Conservation (phyloP, 2,797 vertebrate genomes). For the Buceros bicornis region DNA sequence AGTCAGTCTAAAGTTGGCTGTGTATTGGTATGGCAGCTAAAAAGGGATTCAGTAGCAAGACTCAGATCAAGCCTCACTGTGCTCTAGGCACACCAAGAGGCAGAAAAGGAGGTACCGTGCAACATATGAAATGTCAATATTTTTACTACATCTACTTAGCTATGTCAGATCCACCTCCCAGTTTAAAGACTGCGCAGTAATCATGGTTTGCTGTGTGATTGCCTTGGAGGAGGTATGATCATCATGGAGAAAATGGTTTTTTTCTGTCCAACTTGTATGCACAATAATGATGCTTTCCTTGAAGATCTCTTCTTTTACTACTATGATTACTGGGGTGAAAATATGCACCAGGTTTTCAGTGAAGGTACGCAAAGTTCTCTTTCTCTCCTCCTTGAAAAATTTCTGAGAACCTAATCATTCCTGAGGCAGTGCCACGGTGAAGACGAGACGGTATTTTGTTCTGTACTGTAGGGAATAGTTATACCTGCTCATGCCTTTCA, state of each 20-base stretch:
- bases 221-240: background rate
- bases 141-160: background rate
- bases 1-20: too few species aligned
- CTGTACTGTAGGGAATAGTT: background rate
- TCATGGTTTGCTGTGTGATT: background rate
- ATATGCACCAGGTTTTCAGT: background rate
- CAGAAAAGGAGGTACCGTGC: background rate
- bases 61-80: background rate
- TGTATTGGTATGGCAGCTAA: background rate
- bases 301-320: background rate
- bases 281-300: background rate
- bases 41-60: background rate
- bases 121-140: background rate
- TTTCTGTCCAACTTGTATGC: background rate
- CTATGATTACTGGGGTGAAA: background rate
- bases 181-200: background rate
- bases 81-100: background rate
- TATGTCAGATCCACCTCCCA: background rate
- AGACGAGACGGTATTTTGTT: background rate
- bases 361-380: background rate
- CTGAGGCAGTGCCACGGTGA: background rate
- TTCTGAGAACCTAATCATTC: background rate
- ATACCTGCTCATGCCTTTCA: conserved; percentile 20
- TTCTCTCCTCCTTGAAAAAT: background rate
- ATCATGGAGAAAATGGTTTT: background rate